Conservation (phyloP, 2,888 invertebrate genomes). For the Melipona beecheii region DNA sequence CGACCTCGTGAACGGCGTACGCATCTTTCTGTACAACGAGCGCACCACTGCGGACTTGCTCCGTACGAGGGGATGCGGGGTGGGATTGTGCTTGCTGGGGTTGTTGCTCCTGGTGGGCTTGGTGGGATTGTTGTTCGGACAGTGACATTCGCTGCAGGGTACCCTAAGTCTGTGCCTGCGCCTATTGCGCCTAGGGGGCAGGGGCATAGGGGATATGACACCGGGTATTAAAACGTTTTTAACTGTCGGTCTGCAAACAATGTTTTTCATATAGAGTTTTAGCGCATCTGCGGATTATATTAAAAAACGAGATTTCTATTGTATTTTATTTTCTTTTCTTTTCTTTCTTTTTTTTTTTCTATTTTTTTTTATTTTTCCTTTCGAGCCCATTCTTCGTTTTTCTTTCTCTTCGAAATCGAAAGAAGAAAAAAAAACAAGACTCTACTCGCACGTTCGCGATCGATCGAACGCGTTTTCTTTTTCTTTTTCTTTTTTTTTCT, state of each 20-base stretch:
- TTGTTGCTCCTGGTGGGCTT: constrained; percentile 78
- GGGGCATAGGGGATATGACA: constrained; percentile 83
- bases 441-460: constrained; percentile 70
- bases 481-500: no score
- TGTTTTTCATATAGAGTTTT: constrained; percentile 79
- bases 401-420: not conserved
- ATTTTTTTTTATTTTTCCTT: constrained; percentile 9
- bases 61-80: constrained; percentile 83
- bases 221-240: constrained; percentile 84
- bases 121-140: constrained; percentile 78
- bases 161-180: constrained; percentile 84
- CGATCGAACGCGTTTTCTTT: constrained; percentile 69
- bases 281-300: constrained; percentile 60
- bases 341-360: constrained; percentile 6
- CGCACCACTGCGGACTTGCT: constrained; percentile 84
- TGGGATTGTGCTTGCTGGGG: constrained; percentile 76
- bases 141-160: constrained; percentile 83
- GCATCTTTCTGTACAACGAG: constrained; percentile 83
- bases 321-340: constrained; percentile 29
- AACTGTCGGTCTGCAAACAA: constrained; percentile 84
- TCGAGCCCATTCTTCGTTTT: not conserved
- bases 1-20: constrained; percentile 82
- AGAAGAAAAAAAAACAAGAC: constrained; percentile 24
- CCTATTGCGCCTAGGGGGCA: constrained; percentile 84
- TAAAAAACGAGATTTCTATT: constrained; percentile 33